Evolutionary conservation across 2,888 invertebrate species (phyloP), one percentile per base, ranked within the genome.

Genomic region (Ischnura elegans): DNA sequence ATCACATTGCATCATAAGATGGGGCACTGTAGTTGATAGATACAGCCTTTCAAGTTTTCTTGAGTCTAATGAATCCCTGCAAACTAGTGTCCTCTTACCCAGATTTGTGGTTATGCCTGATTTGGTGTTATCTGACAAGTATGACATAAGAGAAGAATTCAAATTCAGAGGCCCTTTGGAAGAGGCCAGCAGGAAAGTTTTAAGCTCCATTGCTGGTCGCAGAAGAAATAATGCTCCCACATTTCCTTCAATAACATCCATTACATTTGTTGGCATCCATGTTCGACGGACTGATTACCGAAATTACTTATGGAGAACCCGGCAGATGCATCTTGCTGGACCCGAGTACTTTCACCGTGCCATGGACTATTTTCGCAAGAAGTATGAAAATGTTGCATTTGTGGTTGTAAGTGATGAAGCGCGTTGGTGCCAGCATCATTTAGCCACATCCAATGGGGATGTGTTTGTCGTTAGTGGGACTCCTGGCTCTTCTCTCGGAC

Each of bases 241-340:
- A 95, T 51, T 95, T 95, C 6, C 94, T 95, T 85, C 95, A 95
- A 85, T 95, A 95, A 94, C 95, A 19, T 95, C 95, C 84, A 95
- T 95, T 85, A 96, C 96, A 25, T 97, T 96, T 94, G 96, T 97
- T 29, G 97, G 97, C 90, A 96, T 97, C 84, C 97, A 97, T 94
- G 96, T 97, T 13, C 95, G 97, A 90, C 95, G 97, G 93, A 97
- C 97, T 1, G 97, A 97, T 95, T 97, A 97, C 95, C 95, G 96
- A 55, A 96, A 96, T 93, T 97, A 97, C 95, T 95, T 97, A 43
- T 96, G 96, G 96, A 95, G 96, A 94, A 97, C 96, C 94, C 95
- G 96, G 93, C 95, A 96, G 84, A 95, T 96, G 13, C 95, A 95
- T 84, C 95, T 96, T n/a, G 96, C 96, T 8, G 95, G 95, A 94